Evolutionary conservation across 2,888 invertebrate species (phyloP).

Genomic region (Pollenia griseotomentosa): DNA sequence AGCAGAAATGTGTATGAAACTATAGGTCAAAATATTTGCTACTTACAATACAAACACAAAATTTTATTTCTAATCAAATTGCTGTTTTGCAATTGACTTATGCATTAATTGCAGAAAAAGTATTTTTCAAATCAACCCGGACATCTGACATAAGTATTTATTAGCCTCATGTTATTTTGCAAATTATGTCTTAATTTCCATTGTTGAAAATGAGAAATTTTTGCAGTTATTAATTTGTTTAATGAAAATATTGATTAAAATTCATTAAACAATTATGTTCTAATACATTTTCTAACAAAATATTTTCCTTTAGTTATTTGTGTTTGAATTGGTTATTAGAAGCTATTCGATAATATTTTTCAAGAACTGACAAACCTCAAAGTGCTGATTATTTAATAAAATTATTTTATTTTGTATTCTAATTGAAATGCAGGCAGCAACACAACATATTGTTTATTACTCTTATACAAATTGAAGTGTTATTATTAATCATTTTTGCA

Average conservation of each 20-base stretch:
- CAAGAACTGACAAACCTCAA: background rate
- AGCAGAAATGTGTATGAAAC: too few relatives aligned
- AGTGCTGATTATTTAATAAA: conserved; percentile 44
- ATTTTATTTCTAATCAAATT: too few relatives aligned
- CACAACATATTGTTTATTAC: background rate
- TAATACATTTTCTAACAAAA: background rate
- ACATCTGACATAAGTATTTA: background rate
- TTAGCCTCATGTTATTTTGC: background rate
- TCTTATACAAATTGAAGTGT: background rate
- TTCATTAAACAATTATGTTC: background rate
- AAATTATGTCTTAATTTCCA: background rate
- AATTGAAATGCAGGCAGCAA: background rate
- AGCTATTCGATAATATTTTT: background rate
- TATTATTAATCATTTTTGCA: conserved; percentile 21
- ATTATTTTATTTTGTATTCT: conserved; percentile 20
- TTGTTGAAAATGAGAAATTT: background rate
- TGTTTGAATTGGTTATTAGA: conserved; percentile 33
- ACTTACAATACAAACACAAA: too few relatives aligned
- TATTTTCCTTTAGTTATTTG: conserved; percentile 11
- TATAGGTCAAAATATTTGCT: too few relatives aligned
- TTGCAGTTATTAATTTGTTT: background rate
- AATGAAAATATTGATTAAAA: background rate
- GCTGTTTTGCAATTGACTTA: too few relatives aligned
- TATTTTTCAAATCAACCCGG: too few relatives aligned
- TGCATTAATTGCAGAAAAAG: too few relatives aligned